These are phyloP conservation scores for Stenotaenia linearis DNA, from an alignment of 2,888 invertebrate species.

Conservation along the genomic window DNA sequence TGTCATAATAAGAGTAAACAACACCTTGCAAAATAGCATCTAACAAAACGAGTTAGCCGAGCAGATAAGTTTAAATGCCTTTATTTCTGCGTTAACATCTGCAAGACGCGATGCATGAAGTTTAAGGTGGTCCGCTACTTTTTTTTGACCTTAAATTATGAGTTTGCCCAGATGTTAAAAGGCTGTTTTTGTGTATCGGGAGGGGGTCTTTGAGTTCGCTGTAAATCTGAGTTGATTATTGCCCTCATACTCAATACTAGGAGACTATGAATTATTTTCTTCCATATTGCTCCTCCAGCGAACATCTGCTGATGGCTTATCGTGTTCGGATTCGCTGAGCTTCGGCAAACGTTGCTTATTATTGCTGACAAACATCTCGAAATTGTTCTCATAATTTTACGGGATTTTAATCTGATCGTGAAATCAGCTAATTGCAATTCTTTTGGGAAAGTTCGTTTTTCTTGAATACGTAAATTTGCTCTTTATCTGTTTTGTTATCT, in stretches of 20 bases:
- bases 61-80: background rate
- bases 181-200: background rate
- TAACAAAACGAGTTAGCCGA: background rate
- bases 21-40: background rate
- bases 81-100: background rate
- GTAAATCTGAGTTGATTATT: conserved; percentile 7
- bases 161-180: background rate
- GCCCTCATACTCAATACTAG: background rate
- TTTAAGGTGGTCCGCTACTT: background rate
- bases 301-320: conserved; percentile 14
- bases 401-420: background rate
- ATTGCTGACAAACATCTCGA: background rate
- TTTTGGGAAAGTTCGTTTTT: background rate
- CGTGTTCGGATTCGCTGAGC: background rate
- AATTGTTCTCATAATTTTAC: conserved; percentile 13
- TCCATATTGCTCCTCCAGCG: background rate
- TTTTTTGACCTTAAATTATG: background rate
- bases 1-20: background rate
- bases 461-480: background rate
- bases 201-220: background rate
- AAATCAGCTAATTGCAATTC: background rate
- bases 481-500: background rate
- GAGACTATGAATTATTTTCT: background rate
- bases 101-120: background rate
- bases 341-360: background rate